Conservation (phyloP, 1,140 invertebrate species). For the Nasonia giraulti region DNA sequence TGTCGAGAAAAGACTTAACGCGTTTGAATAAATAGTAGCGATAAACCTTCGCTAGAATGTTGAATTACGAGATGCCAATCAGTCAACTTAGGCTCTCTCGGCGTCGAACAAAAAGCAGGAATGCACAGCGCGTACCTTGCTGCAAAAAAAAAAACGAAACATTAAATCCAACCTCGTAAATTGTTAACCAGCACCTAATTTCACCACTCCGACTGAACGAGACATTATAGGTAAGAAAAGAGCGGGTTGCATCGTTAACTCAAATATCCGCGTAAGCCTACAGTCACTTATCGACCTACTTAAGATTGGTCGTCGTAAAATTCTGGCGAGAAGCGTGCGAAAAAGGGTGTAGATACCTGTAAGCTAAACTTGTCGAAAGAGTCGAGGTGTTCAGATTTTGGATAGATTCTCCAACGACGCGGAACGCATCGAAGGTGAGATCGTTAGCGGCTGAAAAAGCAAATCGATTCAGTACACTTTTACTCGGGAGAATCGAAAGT, state of each 20-base stretch:
- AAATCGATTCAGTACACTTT: slow-evolving; percentile 63
- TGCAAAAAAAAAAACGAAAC: background rate
- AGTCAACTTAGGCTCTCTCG: background rate
- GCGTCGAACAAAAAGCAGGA: background rate
- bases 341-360: too few relatives aligned
- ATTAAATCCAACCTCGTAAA: slow-evolving; percentile 4
- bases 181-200: background rate
- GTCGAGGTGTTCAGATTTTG: background rate
- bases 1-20: too few relatives aligned
- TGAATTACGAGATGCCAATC: background rate
- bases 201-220: background rate
- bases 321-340: too few relatives aligned
- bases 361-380: too few relatives aligned
- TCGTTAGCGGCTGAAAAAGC: slow-evolving; percentile 56
- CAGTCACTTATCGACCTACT: too few relatives aligned
- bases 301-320: too few relatives aligned
- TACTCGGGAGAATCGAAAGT: slow-evolving; percentile 42
- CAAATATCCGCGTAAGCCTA: background rate
- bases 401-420: slow-evolving; percentile 52
- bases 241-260: slow-evolving; percentile 1
- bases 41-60: background rate
- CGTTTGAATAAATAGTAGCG: too few relatives aligned
- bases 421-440: slow-evolving; percentile 54
- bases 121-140: background rate
- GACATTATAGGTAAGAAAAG: background rate